Evolutionary conservation across 2,113 vertebrate species (phyloP), one percentile per base, ranked within the genome.

Genomic region (Synchiropus splendidus): DNA sequence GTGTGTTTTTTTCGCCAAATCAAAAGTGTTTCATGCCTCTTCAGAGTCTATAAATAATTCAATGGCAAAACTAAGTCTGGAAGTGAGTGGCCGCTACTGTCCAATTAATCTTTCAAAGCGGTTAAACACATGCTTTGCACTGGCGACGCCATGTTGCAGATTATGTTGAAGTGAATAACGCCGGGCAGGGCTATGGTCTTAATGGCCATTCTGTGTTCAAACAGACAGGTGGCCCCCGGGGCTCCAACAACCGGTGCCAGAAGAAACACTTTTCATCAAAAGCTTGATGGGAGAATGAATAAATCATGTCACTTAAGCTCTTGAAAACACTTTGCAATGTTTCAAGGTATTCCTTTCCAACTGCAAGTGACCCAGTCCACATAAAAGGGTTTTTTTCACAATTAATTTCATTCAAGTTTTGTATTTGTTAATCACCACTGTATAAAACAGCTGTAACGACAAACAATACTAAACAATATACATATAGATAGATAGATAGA

Each of bases 201-300:
- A 83, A 85, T 81, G 77, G 72, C 48, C 43, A 70, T 78, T 67
- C 34, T 15, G 31, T 83, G 82, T 82, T 80, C 58, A 37, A 17
- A 2, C 31, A 55, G 34, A 18, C 58, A 61, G 64, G 61, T 55
- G 53, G 43, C 44, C 63, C 61, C 21, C 3, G 49, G 69, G 64
- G 67, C 58, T 49, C 44, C 8, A 39, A 52, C 39, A 45, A 31
- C 5, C 16, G 13, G 31, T 16, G 2, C 58, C 32, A 10, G 30
- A 42, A 61, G 64, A 59, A 32, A 48, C 50, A 31, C 54, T 43
- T 63, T 70, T 67, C 36, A 54, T 40, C 51, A 36, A 56, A 51
- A 61, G 42, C 49, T 58, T 55, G 31, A 57, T 39, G 64, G 54
- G 37, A 41, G 46, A 39, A 31, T 6, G 12, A 17, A 44, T 82